Evolutionary conservation across 2,797 vertebrate species (phyloP).

Genomic region (Epinephelus awoara): DNA sequence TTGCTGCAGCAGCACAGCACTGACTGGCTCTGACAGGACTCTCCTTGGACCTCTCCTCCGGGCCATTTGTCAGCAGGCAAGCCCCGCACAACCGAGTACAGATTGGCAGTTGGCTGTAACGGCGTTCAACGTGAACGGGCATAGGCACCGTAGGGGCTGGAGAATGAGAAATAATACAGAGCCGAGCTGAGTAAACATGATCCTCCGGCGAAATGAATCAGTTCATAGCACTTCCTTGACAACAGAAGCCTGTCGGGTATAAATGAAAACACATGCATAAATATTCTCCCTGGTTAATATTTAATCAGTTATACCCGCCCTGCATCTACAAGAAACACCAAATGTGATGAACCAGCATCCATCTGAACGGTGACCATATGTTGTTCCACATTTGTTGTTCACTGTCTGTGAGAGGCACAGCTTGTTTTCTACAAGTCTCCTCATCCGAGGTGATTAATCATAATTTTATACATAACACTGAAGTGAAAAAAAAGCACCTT

Average conservation of each 20-base stretch:
- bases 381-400: conserved; percentile 61
- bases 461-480: conserved; percentile 63
- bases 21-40: conserved; percentile 71
- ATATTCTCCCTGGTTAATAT: conserved; percentile 76
- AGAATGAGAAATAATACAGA: conserved; percentile 75
- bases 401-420: conserved; percentile 41
- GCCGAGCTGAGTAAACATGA: conserved; percentile 76
- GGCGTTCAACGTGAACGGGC: conserved; percentile 65
- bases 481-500: conserved; percentile 35
- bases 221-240: conserved; percentile 73
- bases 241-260: conserved; percentile 69
- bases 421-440: conserved; percentile 48
- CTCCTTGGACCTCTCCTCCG: conserved; percentile 72
- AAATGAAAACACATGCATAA: conserved; percentile 75
- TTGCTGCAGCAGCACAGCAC: conserved; percentile 60
- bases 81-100: conserved; percentile 53
- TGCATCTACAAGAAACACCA: conserved; percentile 55
- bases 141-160: conserved; percentile 55
- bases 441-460: conserved; percentile 75
- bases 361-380: conserved; percentile 69
- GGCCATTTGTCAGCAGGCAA: conserved; percentile 75
- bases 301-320: conserved; percentile 57
- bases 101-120: conserved; percentile 75
- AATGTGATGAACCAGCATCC: conserved; percentile 73
- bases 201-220: conserved; percentile 71